Conservation (phyloP, 1,140 invertebrate genomes). For the Dendroctonus ponderosae region DNA sequence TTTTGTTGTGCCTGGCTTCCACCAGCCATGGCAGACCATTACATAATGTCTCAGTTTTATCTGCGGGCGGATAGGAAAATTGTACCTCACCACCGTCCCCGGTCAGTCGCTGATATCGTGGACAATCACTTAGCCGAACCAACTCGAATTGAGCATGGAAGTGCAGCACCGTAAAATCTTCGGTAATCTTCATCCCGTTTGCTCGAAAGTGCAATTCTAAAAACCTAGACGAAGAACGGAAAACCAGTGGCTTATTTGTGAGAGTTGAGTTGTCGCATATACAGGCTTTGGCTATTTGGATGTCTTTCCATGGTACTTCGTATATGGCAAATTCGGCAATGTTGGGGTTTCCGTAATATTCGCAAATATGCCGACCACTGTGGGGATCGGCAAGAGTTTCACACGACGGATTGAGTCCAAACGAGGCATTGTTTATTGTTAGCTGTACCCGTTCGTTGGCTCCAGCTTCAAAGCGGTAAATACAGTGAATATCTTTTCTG, state of each 20-base stretch:
- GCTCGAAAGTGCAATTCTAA: constrained; percentile 65
- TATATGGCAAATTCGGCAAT: constrained; percentile 60
- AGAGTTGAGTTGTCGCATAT: constrained; percentile 68
- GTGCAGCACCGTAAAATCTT: constrained; percentile 68
- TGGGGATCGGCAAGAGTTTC: constrained; percentile 69
- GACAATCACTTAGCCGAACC: constrained; percentile 63
- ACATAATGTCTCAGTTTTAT: constrained; percentile 64
- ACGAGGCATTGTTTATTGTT: constrained; percentile 68
- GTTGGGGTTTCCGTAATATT: constrained; percentile 54
- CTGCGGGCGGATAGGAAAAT: constrained; percentile 60
- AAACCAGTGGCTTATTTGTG: constrained; percentile 58
- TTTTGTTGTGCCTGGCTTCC: constrained; percentile 69
- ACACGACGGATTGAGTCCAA: constrained; percentile 65
- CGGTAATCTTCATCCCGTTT: constrained; percentile 63
- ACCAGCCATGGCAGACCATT: constrained; percentile 72
- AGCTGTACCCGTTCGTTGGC: constrained; percentile 64
- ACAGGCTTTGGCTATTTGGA: constrained; percentile 63
- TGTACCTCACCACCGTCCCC: constrained; percentile 63
- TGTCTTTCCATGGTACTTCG: constrained; percentile 66
- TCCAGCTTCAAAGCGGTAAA: constrained; percentile 70
- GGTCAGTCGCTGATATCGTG: constrained; percentile 61
- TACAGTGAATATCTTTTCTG: constrained; percentile 68
- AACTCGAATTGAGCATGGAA: constrained; percentile 69
- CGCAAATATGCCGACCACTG: constrained; percentile 56
- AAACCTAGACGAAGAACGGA: constrained; percentile 62